These are phyloP conservation scores for Athalia cordata DNA, from an alignment of 2,888 invertebrate genomes.

Conservation along the genomic window DNA sequence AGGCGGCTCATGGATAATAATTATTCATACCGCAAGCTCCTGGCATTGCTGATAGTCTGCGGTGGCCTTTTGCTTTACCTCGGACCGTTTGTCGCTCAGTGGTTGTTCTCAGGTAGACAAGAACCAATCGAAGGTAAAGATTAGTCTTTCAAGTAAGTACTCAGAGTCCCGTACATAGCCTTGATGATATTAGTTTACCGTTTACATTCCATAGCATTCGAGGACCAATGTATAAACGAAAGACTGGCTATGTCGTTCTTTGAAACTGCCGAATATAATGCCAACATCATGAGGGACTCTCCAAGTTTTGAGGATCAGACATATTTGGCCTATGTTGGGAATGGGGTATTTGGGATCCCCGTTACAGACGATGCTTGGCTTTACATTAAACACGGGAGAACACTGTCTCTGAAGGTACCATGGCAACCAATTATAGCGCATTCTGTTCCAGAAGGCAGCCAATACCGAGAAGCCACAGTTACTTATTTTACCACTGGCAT, in stretches of 20 bases:
- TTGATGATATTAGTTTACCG: no score
- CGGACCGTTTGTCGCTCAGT: conserved; percentile 80
- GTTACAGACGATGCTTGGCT: conserved; percentile 79
- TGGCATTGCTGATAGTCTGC: conserved; percentile 61
- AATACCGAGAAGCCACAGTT: conserved; percentile 81
- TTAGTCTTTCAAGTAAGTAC: not conserved
- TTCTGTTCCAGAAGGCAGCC: conserved; percentile 75
- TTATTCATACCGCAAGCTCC: conserved; percentile 67
- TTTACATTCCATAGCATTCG: conserved; percentile 68
- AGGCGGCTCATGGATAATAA: conserved; percentile 65
- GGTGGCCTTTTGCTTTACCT: conserved; percentile 77
- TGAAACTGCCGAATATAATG: conserved; percentile 80
- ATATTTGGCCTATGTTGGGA: conserved; percentile 85
- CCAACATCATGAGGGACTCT: conserved; percentile 79
- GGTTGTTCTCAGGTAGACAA: conserved; percentile 76
- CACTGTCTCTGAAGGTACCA: conserved; percentile 79
- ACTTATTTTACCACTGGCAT: conserved; percentile 82
- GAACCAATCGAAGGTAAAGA: conserved; percentile 70
- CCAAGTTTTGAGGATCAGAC: conserved; percentile 74
- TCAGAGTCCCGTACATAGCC: not conserved
- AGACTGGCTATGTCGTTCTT: conserved; percentile 79
- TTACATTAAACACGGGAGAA: conserved; percentile 81
- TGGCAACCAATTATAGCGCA: conserved; percentile 80
- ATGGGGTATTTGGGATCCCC: conserved; percentile 82
- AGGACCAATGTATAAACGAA: conserved; percentile 81